Conservation (phyloP, 2,888 invertebrate genomes). For the Abrostola tripartita region DNA sequence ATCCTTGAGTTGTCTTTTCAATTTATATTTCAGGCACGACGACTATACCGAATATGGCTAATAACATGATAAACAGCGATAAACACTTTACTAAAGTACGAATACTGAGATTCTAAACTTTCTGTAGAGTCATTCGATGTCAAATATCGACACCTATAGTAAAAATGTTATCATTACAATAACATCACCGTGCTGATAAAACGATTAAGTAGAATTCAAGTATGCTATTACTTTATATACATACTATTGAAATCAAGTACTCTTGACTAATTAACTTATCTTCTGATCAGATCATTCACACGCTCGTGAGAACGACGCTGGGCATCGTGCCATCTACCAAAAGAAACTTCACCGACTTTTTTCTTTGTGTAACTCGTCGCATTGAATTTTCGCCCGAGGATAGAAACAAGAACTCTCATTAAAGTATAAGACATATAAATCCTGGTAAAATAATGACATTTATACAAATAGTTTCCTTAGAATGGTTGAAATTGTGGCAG, state of each 20-base stretch:
- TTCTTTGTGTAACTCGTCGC: constrained; percentile 26
- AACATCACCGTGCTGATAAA: background rate
- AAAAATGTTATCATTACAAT: constrained; percentile 1
- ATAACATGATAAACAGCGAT: too few relatives aligned
- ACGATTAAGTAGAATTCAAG: background rate
- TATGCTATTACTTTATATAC: constrained; percentile 9
- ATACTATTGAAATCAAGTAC: constrained; percentile 35
- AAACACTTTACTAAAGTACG: too few relatives aligned
- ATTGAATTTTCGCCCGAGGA: constrained; percentile 31
- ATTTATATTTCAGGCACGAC: too few relatives aligned
- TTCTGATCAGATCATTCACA: constrained; percentile 50
- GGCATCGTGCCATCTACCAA: constrained; percentile 53
- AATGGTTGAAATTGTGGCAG: constrained; percentile 8
- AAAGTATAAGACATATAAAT: constrained; percentile 7
- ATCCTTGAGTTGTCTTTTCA: too few relatives aligned
- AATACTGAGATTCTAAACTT: too few relatives aligned
- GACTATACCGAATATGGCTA: too few relatives aligned
- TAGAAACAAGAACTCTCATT: constrained; percentile 36
- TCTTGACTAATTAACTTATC: constrained; percentile 52
- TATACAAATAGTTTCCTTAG: constrained; percentile 5
- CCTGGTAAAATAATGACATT: background rate
- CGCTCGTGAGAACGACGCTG: constrained; percentile 48
- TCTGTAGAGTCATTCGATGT: constrained; percentile 7
- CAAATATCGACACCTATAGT: background rate
- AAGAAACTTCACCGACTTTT: constrained; percentile 46